A percentile compares a stretch with the other conserved stretches of the same genome.
These are phyloP conservation scores for Tympanoctomys barrerae DNA, from an alignment of 2,797 vertebrate species.

Conservation along the genomic window DNA sequence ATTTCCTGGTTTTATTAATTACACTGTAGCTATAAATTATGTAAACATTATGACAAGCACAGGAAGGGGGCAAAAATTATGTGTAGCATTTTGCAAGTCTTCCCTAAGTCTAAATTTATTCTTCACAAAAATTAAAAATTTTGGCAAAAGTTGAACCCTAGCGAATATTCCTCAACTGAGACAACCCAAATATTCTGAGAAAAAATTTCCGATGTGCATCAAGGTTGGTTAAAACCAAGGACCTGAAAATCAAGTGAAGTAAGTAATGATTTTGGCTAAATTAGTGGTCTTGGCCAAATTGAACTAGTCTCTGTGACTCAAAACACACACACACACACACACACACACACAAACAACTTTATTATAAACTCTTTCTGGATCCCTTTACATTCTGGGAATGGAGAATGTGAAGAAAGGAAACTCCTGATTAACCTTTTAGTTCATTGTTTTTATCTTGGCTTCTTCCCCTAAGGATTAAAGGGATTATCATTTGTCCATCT, in stretches of 20 bases:
- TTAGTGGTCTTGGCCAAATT: conserved; percentile 1
- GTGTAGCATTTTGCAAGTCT: neutral
- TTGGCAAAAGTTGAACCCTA: neutral
- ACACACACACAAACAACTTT: neutral
- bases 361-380: neutral
- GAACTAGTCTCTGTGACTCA: neutral
- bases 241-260: neutral
- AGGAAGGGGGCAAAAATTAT: neutral
- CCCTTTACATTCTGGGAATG: neutral
- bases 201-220: neutral
- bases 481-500: neutral
- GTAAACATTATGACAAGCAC: neutral
- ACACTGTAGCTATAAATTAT: neutral
- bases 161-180: conserved; percentile 4
- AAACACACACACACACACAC: neutral
- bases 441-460: conserved; percentile 1
- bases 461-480: neutral
- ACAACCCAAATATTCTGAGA: conserved; percentile 40
- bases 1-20: conserved; percentile 18
- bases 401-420: neutral
- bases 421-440: neutral
- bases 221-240: neutral
- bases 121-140: neutral
- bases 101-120: conserved; percentile 1
- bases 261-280: conserved; percentile 30